Percentiles rank a stretch among this genome's conserved stretches.
These are phyloP conservation scores for Synergus japonicus DNA, from an alignment of 2,888 invertebrate genomes.

Conservation along the genomic window DNA sequence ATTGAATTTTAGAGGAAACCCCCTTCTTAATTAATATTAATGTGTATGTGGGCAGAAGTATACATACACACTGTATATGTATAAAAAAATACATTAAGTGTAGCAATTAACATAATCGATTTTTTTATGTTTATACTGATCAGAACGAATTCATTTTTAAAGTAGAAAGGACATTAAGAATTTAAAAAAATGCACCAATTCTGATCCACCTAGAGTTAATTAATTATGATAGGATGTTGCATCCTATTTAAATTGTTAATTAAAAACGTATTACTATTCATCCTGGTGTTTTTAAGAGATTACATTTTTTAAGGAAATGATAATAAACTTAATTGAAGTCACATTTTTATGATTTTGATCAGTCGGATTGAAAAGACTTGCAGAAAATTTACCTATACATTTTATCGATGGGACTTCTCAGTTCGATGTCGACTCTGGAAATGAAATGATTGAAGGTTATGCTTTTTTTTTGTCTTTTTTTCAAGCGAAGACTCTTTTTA, in stretches of 20 bases:
- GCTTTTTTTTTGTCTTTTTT: conserved; percentile 44
- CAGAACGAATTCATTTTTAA: neutral
- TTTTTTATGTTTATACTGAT: neutral
- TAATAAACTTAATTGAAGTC: no score
- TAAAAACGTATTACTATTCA: no score
- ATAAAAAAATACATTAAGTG: no score
- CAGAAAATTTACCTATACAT: neutral
- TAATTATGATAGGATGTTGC: no score
- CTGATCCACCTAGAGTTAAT: no score
- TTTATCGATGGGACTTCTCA: neutral
- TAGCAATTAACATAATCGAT: neutral
- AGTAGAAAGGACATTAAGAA: neutral
- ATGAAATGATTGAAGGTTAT: conserved; percentile 47
- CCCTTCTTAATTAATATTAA: neutral
- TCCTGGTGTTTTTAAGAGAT: no score
- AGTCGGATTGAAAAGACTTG: neutral
- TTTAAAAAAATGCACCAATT: no score
- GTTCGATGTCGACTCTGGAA: neutral
- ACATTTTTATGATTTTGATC: neutral
- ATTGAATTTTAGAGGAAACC: neutral
- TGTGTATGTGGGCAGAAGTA: neutral
- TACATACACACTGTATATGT: no score
- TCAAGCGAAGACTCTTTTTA: conserved; percentile 50
- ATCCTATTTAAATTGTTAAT: no score
- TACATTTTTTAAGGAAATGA: no score